Percentiles rank a stretch among this genome's conserved stretches.
phyloP scores from a whole-genome alignment of 2,888 invertebrate genomes.

The Vannuccia rotundouncinata region DNA sequence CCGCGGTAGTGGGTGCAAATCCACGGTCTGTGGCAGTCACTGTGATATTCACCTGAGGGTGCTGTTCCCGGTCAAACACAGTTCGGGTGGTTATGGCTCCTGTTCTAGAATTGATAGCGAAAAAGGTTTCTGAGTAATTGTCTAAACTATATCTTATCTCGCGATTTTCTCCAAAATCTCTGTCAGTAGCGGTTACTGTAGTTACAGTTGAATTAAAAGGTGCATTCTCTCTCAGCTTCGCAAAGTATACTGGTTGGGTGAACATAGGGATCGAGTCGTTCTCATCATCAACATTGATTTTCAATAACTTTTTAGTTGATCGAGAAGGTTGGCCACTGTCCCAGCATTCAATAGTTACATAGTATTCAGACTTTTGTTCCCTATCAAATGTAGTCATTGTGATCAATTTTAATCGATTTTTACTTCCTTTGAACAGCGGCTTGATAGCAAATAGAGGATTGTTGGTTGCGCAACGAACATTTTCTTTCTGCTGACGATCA shows the following conservation, averaged over 20 bases:
- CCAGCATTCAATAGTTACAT: slow-evolving; percentile 10
- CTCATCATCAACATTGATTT: slow-evolving; percentile 14
- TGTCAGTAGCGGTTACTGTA: slow-evolving; percentile 2
- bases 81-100: slow-evolving; percentile 14
- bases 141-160: slow-evolving; percentile 25
- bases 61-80: slow-evolving; percentile 20
- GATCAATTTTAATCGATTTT: background rate
- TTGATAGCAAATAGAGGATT: background rate
- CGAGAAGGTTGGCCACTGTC: slow-evolving; percentile 5
- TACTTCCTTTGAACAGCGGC: background rate
- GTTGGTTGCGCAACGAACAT: background rate
- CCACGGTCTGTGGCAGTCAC: slow-evolving; percentile 28
- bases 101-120: slow-evolving; percentile 30
- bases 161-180: background rate
- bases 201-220: slow-evolving; percentile 22
- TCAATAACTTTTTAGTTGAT: background rate
- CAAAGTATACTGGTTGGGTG: background rate
- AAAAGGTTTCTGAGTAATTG: background rate
- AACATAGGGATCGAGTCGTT: slow-evolving; percentile 31
- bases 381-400: slow-evolving; percentile 21
- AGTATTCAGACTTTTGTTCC: background rate
- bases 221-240: slow-evolving; percentile 19
- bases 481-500: background rate
- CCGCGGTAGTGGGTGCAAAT: background rate
- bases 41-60: slow-evolving; percentile 11